phyloP scores from a whole-genome alignment of 2,113 vertebrate genomes.

The Panurus biarmicus region DNA sequence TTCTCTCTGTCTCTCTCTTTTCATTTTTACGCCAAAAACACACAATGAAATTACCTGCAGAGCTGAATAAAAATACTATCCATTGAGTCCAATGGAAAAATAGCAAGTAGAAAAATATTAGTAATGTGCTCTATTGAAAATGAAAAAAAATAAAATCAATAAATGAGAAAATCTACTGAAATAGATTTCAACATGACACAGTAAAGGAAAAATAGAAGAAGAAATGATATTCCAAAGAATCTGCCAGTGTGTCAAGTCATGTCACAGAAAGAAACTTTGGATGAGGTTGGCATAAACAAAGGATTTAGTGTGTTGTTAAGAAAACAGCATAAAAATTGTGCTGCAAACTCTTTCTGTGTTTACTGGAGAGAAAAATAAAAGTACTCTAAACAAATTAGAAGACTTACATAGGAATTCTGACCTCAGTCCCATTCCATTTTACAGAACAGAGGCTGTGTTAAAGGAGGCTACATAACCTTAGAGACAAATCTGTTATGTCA shows the following conservation, averaged over 20 bases:
- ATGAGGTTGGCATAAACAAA: background rate
- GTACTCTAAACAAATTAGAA: background rate
- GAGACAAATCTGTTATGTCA: background rate
- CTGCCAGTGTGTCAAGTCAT: background rate
- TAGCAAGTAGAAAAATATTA: background rate
- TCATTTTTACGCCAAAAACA: background rate
- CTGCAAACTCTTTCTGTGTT: background rate
- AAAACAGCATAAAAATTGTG: background rate
- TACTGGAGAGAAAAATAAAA: background rate
- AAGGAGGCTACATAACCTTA: background rate
- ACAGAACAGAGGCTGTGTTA: background rate
- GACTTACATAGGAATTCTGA: background rate
- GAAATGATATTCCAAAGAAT: background rate
- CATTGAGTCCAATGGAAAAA: background rate
- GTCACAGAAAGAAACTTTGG: background rate
- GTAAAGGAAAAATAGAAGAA: background rate
- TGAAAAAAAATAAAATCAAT: background rate
- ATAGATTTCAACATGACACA: background rate
- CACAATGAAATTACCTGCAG: background rate
- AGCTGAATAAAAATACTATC: background rate
- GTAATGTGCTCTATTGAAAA: background rate
- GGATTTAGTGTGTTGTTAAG: background rate
- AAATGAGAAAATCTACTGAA: background rate
- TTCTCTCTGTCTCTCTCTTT: background rate
- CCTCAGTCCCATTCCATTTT: background rate